Evolutionary conservation across 2,888 invertebrate genomes (phyloP), one percentile per base, ranked within the genome.

Genomic region (Allacma fusca): DNA sequence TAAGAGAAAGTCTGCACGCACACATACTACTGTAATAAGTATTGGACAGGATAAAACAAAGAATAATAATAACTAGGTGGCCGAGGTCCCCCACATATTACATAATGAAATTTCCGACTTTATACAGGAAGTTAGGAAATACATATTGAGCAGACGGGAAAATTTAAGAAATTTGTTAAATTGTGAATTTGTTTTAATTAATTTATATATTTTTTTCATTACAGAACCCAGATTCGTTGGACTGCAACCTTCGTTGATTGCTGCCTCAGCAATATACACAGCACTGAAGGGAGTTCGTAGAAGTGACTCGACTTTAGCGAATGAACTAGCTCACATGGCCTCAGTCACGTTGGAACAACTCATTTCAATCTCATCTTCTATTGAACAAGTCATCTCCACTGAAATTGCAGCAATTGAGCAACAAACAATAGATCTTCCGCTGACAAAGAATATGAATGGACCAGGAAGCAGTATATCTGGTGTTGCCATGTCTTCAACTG

Each of bases 251-350:
- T 84, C 84, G 0, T 34, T 84, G 21, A 80, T 84, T 70, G 83
- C 83, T 19, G 82, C 83, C 12, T 81, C 84, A 12, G 84, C 84
- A 24, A 84, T 84, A 44, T 84, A 82, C 80, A 82, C 84, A 9
- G 84, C 84, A 21, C 79, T 84, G 77, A 81, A 82, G 76, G 84
- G 84, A 28, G 71, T 70, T 24, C 28, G 76, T 34, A 78, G 79
- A 28, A 80, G 81, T 72, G 81, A 81, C 62, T 40, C 78, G 19
- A 78, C 80, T 44, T 57, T 83, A 26, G 82, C 80, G 0, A 21
- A 68, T 1, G 79, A 78, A n/a, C 57, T 84, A 43, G 82, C 84
- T 1, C 75, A 68, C 24, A 81, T 82, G 80, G 82, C 82, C 16
- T 77, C 75, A 19, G 82, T 83, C 5, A 76, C 77, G 13, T 65